Conservation (phyloP, 1,140 invertebrate genomes). For the Phymorhynchus buccinoides region DNA sequence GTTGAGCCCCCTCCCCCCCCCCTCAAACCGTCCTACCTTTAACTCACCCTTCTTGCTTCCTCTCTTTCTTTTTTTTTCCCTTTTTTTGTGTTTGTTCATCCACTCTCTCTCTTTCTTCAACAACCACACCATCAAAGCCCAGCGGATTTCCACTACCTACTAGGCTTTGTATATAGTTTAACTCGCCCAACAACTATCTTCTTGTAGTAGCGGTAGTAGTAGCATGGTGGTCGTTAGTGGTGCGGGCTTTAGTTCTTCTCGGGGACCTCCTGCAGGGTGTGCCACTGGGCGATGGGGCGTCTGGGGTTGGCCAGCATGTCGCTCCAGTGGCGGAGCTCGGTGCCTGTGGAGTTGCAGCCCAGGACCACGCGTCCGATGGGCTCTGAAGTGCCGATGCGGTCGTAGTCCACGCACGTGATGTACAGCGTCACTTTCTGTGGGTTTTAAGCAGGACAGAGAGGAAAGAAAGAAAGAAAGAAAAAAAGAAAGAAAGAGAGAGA, state of each 20-base stretch:
- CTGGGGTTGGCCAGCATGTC: conserved; percentile 95
- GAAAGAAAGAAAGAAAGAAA: too few relatives aligned
- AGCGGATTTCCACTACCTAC: not conserved
- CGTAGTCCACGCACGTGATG: conserved; percentile 99
- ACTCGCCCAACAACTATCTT: not conserved
- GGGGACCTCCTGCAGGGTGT: conserved; percentile 83
- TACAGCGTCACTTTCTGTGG: conserved; percentile 99
- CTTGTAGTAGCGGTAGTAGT: not conserved
- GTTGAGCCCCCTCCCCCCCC: too few relatives aligned
- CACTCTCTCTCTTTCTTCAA: too few relatives aligned
- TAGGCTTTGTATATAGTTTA: not conserved
- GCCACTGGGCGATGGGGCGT: conserved; percentile 99
- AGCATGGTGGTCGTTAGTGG: too few relatives aligned
- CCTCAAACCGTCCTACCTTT: too few relatives aligned
- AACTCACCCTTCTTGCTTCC: too few relatives aligned
- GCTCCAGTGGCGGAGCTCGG: conserved; percentile 99
- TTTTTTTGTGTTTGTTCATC: too few relatives aligned
- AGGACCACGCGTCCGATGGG: conserved; percentile 98
- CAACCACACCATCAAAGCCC: too few relatives aligned
- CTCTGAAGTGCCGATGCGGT: conserved; percentile 99
- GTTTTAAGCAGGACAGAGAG: too few relatives aligned
- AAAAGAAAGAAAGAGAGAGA: too few relatives aligned
- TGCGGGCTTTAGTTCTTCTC: conserved; percentile 73
- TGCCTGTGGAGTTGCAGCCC: conserved; percentile 95
- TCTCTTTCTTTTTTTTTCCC: too few relatives aligned